Evolutionary conservation across 2,888 invertebrate genomes (phyloP), one percentile per base, ranked within the genome.

Genomic region (Pammene aurita): DNA sequence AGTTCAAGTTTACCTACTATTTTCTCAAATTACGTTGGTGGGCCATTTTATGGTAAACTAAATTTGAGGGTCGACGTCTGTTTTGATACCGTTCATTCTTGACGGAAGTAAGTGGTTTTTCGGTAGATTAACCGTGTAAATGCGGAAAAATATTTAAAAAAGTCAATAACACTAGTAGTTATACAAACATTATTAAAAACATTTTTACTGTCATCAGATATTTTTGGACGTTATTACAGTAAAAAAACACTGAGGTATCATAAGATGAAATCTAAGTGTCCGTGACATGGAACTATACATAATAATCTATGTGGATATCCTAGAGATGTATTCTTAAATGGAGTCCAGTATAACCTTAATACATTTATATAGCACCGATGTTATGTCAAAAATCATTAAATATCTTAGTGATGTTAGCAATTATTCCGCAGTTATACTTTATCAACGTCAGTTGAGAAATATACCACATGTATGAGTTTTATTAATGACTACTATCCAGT

Each of bases 1-100:
- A 78, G 80, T 86, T 84, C 82, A 86, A 89, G 84, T 87, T 89
- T 87, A 80, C 83, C 82, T 82, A 84, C 79, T 84, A 86, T 84
- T 86, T 87, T 84, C 84, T 84, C 79, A 82, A 84, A 84, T 85
- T 84, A 83, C 73, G 81, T 78, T 75, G 78, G 77, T 77, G 73
- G 80, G 82, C 76, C 79, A 83, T 85, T 81, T 88, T 79, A 81
- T 81, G 77, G 79, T 76, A 77, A 82, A 80, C 74, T 77, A 75
- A 80, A 81, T 80, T 82, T 81, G 77, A 80, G 76, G 76, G 77
- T 75, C 74, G 76, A 70, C 77, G 71, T 71, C 71, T 75, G 75
- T 75, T 74, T 72, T 74, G 72, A 69, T 76, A 72, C 64, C 50
- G 42, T 70, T 54, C 14, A 60, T 65, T 65, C n/a, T 54, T 65